A percentile compares a stretch with the other conserved stretches of the same genome.
Evolutionary conservation across 2,113 vertebrate species (phyloP).

Genomic region (Pseudonaja textilis): DNA sequence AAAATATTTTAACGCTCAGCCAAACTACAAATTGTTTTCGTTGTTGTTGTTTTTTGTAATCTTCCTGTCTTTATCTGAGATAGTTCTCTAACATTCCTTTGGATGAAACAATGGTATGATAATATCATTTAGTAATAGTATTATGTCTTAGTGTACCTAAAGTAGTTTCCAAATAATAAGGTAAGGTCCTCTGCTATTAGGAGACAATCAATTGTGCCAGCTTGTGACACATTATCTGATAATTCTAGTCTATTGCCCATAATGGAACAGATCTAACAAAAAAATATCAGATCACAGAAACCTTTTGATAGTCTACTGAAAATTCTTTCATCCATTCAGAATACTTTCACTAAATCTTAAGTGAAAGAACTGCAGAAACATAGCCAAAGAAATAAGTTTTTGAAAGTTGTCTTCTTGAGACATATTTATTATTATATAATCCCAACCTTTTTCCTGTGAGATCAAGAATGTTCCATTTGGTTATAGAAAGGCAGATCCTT

Average conservation of each 20-base stretch:
- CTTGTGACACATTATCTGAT: not conserved
- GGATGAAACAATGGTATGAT: not conserved
- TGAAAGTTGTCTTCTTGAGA: not conserved
- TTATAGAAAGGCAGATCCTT: not conserved
- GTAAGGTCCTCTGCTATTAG: not conserved
- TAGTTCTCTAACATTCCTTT: not conserved
- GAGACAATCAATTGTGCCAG: not conserved
- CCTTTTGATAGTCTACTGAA: not conserved
- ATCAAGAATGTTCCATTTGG: not conserved
- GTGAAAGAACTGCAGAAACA: not conserved
- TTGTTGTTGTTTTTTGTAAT: not conserved
- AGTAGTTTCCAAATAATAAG: not conserved
- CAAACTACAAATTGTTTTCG: not conserved
- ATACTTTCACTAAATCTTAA: not conserved
- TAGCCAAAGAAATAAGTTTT: not conserved
- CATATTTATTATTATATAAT: not conserved
- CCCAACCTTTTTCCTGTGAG: not conserved
- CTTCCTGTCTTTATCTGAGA: not conserved
- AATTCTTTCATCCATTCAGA: not conserved
- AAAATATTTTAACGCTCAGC: not conserved
- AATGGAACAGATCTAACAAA: not conserved
- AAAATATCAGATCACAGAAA: not conserved
- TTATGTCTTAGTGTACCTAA: not conserved
- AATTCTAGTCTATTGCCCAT: not conserved
- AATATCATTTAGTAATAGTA: not conserved